phyloP scores from a whole-genome alignment of 2,113 vertebrate species.

The Protobothrops mucrosquamatus region DNA sequence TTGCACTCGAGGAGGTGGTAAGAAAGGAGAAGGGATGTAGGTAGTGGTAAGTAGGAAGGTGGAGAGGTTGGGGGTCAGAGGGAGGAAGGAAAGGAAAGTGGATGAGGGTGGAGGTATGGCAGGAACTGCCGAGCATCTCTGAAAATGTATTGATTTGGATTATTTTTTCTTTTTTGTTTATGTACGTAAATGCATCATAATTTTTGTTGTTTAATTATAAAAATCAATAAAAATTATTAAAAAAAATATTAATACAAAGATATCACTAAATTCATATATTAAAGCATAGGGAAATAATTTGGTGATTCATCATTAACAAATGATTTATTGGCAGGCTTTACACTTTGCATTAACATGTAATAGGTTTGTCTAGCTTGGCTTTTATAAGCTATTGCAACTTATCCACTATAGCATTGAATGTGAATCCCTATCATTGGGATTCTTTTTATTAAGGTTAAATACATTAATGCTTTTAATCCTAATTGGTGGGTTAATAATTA shows the following conservation, averaged over 20 bases:
- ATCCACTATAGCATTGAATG: background rate
- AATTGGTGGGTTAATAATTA: background rate
- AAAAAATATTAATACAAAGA: background rate
- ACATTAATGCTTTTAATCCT: background rate
- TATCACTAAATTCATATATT: background rate
- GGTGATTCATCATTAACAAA: background rate
- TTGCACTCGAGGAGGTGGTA: too few species aligned
- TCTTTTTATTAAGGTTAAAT: background rate
- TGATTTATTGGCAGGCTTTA: background rate
- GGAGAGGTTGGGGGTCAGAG: too few species aligned
- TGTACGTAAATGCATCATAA: too few species aligned
- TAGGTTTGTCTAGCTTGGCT: background rate
- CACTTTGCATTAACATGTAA: background rate
- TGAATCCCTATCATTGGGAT: background rate
- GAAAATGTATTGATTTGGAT: too few species aligned
- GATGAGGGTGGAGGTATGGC: too few species aligned
- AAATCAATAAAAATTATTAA: too few species aligned
- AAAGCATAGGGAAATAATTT: background rate
- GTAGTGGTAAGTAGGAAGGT: too few species aligned
- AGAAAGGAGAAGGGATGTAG: too few species aligned
- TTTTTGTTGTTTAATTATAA: too few species aligned
- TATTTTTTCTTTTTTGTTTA: too few species aligned
- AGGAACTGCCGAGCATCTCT: too few species aligned
- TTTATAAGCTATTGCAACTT: background rate
- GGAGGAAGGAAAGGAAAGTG: too few species aligned